A percentile compares a stretch with the other conserved stretches of the same genome.
Evolutionary conservation across 1,140 invertebrate genomes (phyloP).

Genomic region (Eurytemora carolleeae): DNA sequence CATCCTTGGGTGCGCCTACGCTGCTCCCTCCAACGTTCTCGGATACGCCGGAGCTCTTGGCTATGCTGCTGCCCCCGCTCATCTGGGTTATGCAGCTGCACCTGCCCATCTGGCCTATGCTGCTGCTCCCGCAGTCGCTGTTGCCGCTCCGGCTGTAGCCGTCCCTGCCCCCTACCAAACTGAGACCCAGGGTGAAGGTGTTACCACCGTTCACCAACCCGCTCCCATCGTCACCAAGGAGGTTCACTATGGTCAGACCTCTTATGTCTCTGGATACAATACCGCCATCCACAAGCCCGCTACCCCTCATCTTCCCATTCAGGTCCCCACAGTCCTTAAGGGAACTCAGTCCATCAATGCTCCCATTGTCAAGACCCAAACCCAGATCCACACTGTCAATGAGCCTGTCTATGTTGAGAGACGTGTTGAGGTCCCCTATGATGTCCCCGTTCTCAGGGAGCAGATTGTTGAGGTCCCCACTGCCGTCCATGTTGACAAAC

Average conservation of each 20-base stretch:
- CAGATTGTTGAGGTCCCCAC: background rate
- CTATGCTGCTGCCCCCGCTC: too few relatives aligned
- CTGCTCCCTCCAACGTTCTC: background rate
- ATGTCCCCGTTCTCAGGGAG: background rate
- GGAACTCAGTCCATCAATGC: background rate
- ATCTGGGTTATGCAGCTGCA: background rate
- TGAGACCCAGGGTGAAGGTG: background rate
- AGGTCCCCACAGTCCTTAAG: slow-evolving; percentile 4
- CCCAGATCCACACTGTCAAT: slow-evolving; percentile 8
- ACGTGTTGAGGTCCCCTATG: slow-evolving; percentile 7
- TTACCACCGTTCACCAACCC: slow-evolving; percentile 4
- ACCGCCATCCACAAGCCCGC: slow-evolving; percentile 8
- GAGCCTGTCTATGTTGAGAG: slow-evolving; percentile 10
- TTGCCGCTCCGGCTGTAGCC: background rate
- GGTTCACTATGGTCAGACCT: slow-evolving; percentile 1
- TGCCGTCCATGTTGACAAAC: background rate
- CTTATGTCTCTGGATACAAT: background rate
- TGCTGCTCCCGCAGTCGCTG: background rate
- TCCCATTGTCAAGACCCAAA: slow-evolving; percentile 2
- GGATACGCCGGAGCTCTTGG: background rate
- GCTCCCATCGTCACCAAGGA: slow-evolving; percentile 2
- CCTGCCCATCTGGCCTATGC: background rate
- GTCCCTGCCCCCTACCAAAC: slow-evolving; percentile 4
- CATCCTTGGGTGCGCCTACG: background rate
- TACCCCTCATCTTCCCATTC: slow-evolving; percentile 4